Percentiles rank a stretch among this genome's conserved stretches.
Conservation (phyloP, 2,797 vertebrate species). For the Periophthalmus magnuspinnatus region DNA sequence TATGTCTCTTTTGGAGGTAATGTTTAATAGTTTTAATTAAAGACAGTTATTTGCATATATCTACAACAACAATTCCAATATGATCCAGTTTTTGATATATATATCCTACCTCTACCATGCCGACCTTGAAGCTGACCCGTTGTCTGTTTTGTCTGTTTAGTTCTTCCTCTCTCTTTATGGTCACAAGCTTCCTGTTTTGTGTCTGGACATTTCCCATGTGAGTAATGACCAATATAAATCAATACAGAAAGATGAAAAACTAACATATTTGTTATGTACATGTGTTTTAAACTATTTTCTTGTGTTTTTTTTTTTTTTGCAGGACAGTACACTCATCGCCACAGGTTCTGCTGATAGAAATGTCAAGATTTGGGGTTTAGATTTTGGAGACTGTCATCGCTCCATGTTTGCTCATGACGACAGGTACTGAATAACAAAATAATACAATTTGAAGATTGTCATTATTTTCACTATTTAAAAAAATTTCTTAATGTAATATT, state of each 20-base stretch:
- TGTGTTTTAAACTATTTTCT: background rate
- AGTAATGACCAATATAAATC: slow-evolving; percentile 65
- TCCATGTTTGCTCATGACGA: slow-evolving; percentile 97
- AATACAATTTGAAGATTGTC: background rate
- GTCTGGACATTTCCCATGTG: slow-evolving; percentile 95
- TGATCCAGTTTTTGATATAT: too few relatives aligned
- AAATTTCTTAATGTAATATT: background rate
- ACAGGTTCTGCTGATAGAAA: slow-evolving; percentile 96
- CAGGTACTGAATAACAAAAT: slow-evolving; percentile 77
- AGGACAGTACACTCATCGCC: slow-evolving; percentile 90
- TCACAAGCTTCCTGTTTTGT: slow-evolving; percentile 96
- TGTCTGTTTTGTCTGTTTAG: slow-evolving; percentile 64
- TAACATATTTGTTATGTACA: background rate
- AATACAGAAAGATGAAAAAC: background rate
- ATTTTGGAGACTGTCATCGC: slow-evolving; percentile 96
- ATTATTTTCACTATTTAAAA: background rate
- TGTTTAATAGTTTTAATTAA: too few relatives aligned
- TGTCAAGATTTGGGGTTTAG: slow-evolving; percentile 97
- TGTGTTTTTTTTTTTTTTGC: slow-evolving; percentile 24
- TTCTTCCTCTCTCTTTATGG: slow-evolving; percentile 97
- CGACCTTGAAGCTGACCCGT: background rate
- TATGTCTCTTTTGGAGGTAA: too few relatives aligned
- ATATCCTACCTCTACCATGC: background rate
- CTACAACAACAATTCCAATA: too few relatives aligned
- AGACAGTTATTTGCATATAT: background rate